These are phyloP conservation scores for Salvator merianae DNA, from an alignment of 2,113 vertebrate species.

Conservation along the genomic window DNA sequence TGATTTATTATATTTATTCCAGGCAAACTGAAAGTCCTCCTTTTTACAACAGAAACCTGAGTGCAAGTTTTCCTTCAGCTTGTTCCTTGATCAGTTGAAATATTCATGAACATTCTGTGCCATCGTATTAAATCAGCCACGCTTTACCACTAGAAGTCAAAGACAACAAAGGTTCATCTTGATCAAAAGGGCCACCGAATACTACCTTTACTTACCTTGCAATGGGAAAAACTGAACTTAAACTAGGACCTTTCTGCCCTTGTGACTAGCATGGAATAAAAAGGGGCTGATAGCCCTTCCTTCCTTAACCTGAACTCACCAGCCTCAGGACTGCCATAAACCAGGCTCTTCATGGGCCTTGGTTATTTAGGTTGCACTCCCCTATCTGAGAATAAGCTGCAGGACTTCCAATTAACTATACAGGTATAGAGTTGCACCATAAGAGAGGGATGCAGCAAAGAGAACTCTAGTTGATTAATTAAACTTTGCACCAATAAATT, in stretches of 20 bases:
- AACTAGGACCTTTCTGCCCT: too few relatives aligned
- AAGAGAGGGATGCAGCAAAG: slow-evolving; percentile 18
- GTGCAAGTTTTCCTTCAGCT: not conserved
- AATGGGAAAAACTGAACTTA: too few relatives aligned
- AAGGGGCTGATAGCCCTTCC: too few relatives aligned
- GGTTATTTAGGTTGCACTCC: too few relatives aligned
- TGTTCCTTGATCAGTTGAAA: not conserved
- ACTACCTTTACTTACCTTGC: not conserved
- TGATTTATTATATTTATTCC: not conserved
- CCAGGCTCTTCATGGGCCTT: too few relatives aligned
- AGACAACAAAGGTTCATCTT: not conserved
- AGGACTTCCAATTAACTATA: too few relatives aligned
- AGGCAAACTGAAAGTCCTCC: not conserved
- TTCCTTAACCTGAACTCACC: too few relatives aligned
- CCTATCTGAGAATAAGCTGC: too few relatives aligned
- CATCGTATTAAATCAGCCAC: not conserved
- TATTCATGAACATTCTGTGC: not conserved
- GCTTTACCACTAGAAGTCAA: not conserved
- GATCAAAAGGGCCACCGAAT: not conserved
- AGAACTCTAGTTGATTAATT: not conserved
- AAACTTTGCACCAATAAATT: slow-evolving; percentile 62
- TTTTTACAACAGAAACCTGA: not conserved
- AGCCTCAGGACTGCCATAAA: too few relatives aligned
- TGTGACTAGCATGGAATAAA: too few relatives aligned
- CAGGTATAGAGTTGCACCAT: too few relatives aligned